These are phyloP conservation scores for Cochlearius cochlearius DNA, from an alignment of 2,113 vertebrate species.

Conservation along the genomic window DNA sequence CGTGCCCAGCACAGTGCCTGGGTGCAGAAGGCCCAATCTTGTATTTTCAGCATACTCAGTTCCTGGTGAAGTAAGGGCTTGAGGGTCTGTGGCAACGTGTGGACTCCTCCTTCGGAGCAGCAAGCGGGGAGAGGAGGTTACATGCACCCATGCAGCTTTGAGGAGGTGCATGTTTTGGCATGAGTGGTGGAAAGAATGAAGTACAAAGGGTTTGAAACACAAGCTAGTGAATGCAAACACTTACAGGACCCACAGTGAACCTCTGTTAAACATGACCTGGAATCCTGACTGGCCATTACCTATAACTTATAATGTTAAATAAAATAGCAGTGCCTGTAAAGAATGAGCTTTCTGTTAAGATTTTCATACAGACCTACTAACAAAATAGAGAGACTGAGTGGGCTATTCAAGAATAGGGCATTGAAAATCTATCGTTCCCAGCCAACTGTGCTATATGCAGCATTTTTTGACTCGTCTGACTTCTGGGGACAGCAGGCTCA, in stretches of 20 bases:
- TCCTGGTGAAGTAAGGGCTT: background rate
- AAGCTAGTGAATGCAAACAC: background rate
- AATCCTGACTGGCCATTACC: background rate
- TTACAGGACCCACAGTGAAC: background rate
- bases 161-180: fast-evolving
- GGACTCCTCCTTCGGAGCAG: background rate
- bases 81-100: background rate
- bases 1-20: background rate
- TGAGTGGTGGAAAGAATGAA: background rate
- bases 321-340: background rate
- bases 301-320: background rate
- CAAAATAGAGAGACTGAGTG: background rate
- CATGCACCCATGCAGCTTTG: fast-evolving
- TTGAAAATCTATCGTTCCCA: background rate
- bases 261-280: background rate
- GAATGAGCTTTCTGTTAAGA: background rate
- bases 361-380: background rate
- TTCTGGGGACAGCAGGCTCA: background rate
- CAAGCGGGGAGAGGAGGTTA: background rate
- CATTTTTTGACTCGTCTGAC: background rate
- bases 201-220: background rate
- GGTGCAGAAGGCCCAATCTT: background rate
- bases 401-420: background rate
- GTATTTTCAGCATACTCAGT: background rate
- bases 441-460: background rate